Conservation (phyloP, 2,888 invertebrate species). For the Anoplius nigerrimus region DNA sequence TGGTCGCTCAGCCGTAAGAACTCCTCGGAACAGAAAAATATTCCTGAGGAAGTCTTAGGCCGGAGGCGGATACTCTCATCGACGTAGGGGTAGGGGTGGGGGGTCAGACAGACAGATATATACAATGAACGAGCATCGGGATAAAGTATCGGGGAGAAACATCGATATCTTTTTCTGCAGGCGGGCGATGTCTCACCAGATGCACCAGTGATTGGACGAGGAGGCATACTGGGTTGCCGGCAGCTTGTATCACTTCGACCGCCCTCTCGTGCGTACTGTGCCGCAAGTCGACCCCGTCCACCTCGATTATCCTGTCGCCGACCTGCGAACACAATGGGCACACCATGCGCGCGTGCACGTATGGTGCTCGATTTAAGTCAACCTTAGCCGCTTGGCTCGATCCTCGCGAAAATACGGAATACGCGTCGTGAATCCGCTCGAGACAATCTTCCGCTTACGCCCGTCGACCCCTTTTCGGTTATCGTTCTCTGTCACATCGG, state of each 20-base stretch:
- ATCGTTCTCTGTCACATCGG: too few relatives aligned
- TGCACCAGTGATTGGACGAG: constrained; percentile 90
- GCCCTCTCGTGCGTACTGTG: constrained; percentile 95
- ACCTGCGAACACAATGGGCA: constrained; percentile 78
- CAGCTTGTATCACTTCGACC: constrained; percentile 94
- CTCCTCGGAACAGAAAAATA: too few relatives aligned
- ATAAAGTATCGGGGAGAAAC: constrained; percentile 20
- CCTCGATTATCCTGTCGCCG: constrained; percentile 92
- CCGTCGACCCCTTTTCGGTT: too few relatives aligned
- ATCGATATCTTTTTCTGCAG: constrained; percentile 41
- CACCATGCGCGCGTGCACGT: constrained; percentile 1
- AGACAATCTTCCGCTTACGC: too few relatives aligned
- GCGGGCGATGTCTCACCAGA: constrained; percentile 79
- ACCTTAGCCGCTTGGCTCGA: neutral
- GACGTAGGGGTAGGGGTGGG: neutral
- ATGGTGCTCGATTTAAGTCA: constrained; percentile 14
- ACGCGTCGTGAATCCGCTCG: too few relatives aligned
- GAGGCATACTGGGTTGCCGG: constrained; percentile 91
- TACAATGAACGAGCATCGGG: neutral
- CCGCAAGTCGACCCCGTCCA: constrained; percentile 92
- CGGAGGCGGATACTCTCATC: neutral
- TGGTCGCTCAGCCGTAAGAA: too few relatives aligned
- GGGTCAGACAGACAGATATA: neutral
- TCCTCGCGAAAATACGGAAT: too few relatives aligned
- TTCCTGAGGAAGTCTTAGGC: too few relatives aligned